Evolutionary conservation across 2,113 vertebrate genomes (phyloP).

Genomic region (Corvus moneduloides): DNA sequence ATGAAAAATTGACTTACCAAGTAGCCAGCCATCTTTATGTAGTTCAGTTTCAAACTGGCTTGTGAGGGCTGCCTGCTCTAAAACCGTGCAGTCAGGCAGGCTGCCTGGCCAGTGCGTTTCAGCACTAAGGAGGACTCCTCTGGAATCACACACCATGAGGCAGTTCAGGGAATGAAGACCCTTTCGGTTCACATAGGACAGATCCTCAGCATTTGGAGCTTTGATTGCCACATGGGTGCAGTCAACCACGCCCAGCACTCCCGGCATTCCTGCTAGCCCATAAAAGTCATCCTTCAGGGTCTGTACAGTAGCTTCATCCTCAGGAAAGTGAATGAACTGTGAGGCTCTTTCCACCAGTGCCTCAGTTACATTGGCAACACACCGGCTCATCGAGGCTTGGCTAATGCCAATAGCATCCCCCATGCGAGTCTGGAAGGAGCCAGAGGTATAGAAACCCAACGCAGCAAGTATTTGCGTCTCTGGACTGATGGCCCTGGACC

Average conservation of each 20-base stretch:
- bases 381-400: constrained; percentile 97
- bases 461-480: constrained; percentile 96
- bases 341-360: constrained; percentile 90
- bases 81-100: constrained; percentile 77
- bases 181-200: constrained; percentile 90
- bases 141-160: constrained; percentile 88
- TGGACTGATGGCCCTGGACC: constrained; percentile 93
- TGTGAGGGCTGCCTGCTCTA: constrained; percentile 82
- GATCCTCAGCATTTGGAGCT: constrained; percentile 92
- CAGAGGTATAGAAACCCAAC: constrained; percentile 95
- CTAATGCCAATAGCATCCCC: constrained; percentile 96
- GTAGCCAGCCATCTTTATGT: constrained; percentile 85
- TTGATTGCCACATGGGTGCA: constrained; percentile 93
- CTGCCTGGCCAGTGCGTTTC: constrained; percentile 92
- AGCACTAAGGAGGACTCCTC: constrained; percentile 86
- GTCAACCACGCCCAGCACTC: constrained; percentile 88
- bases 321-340: constrained; percentile 83
- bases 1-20: constrained; percentile 80
- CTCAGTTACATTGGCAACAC: constrained; percentile 92
- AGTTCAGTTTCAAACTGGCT: constrained; percentile 79
- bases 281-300: constrained; percentile 88
- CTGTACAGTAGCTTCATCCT: constrained; percentile 78
- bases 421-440: constrained; percentile 96
- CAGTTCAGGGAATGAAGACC: constrained; percentile 95
- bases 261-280: constrained; percentile 87